Percentiles rank a stretch among this genome's conserved stretches.
phyloP scores from a whole-genome alignment of 2,113 vertebrate species.

The Agelaius phoeniceus region DNA sequence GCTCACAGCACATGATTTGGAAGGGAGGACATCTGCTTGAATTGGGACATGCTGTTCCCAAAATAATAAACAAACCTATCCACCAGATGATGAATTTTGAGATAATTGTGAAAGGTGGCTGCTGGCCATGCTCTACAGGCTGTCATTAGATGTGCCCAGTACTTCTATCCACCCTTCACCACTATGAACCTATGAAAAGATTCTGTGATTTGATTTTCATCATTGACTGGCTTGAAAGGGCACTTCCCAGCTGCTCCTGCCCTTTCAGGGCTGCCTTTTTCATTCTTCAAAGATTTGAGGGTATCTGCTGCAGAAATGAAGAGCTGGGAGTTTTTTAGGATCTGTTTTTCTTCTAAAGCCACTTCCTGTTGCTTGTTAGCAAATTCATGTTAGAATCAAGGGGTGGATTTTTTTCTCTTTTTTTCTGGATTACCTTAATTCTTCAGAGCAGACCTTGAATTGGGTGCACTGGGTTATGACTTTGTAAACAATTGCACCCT shows the following conservation, averaged over 20 bases:
- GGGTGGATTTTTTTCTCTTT: neutral
- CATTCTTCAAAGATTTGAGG: neutral
- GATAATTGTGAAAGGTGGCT: neutral
- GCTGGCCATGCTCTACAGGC: neutral
- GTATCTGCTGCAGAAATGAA: neutral
- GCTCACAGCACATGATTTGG: neutral
- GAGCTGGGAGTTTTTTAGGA: neutral
- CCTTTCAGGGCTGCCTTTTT: neutral
- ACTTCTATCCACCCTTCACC: neutral
- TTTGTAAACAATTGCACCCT: neutral
- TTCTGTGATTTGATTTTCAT: neutral
- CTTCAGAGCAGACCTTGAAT: neutral
- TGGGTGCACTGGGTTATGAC: neutral
- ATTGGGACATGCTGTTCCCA: neutral
- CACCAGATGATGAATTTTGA: neutral
- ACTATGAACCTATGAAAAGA: neutral
- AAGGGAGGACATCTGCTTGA: conserved; percentile 4
- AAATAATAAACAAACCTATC: neutral
- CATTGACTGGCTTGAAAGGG: neutral
- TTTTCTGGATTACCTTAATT: neutral
- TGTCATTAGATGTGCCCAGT: neutral
- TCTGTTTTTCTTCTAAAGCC: neutral
- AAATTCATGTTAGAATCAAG: neutral
- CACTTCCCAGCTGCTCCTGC: neutral
- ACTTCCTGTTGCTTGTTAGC: neutral